Evolutionary conservation across 2,888 invertebrate species (phyloP).

Genomic region (Candidula unifasciata): DNA sequence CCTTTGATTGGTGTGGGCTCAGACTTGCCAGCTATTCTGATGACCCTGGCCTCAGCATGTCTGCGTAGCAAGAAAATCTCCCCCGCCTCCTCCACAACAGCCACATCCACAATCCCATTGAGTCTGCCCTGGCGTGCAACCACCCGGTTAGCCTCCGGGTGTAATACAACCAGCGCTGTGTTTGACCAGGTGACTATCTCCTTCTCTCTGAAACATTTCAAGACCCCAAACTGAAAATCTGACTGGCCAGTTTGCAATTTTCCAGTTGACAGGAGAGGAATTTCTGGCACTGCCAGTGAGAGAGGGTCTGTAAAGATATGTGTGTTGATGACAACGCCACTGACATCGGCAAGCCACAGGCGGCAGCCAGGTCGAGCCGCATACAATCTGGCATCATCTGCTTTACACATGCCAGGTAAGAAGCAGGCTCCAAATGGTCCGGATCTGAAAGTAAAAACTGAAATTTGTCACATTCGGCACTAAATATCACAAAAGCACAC

Average conservation of each 20-base stretch:
- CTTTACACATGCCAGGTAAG: constrained; percentile 80
- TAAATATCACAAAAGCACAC: neutral
- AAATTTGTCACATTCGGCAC: neutral
- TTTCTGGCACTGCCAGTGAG: constrained; percentile 32
- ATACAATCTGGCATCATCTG: constrained; percentile 82
- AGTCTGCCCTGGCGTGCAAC: constrained; percentile 84
- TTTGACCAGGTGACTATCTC: constrained; percentile 87
- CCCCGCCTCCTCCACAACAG: constrained; percentile 67
- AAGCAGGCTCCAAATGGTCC: constrained; percentile 84
- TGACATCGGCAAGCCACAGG: constrained; percentile 88
- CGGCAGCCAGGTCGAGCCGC: constrained; percentile 90
- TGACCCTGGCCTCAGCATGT: constrained; percentile 82
- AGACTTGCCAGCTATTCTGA: constrained; percentile 87
- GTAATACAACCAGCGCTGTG: constrained; percentile 85
- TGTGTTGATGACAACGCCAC: constrained; percentile 89
- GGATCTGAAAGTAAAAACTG: constrained; percentile 78
- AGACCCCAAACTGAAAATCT: constrained; percentile 82
- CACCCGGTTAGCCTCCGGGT: constrained; percentile 83
- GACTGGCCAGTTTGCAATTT: constrained; percentile 50
- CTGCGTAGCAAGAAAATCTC: constrained; percentile 85
- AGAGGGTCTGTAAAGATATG: constrained; percentile 86
- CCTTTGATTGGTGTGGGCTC: constrained; percentile 32
- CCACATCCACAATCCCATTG: constrained; percentile 76
- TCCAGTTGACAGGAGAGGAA: constrained; percentile 42
- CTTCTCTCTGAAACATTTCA: constrained; percentile 85